Percentiles rank a stretch among this genome's conserved stretches.
Evolutionary conservation across 2,797 vertebrate species (phyloP).

Genomic region (Malurus leucopterus): DNA sequence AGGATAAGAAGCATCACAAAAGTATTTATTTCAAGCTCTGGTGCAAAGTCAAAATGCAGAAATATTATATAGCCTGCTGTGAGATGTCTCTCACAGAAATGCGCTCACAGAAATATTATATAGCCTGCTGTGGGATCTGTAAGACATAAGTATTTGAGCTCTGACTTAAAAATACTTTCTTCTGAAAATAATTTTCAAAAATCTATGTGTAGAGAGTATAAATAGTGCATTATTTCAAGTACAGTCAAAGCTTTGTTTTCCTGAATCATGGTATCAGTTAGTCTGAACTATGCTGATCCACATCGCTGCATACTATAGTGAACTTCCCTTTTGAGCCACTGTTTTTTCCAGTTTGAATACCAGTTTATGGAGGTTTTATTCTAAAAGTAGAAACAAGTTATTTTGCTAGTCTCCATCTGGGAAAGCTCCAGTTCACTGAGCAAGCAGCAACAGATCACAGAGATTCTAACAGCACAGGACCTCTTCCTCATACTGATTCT

Average conservation of each 20-base stretch:
- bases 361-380: constrained; percentile 2
- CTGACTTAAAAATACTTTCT: constrained; percentile 1
- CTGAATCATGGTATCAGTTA: background rate
- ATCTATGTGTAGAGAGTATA: background rate
- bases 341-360: constrained; percentile 16
- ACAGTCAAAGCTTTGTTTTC: constrained; percentile 30
- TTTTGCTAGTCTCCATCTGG: background rate
- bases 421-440: background rate
- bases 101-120: background rate
- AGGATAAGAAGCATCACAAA: background rate
- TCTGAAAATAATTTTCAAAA: background rate
- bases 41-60: background rate
- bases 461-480: background rate
- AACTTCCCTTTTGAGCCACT: background rate
- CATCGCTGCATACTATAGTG: constrained; percentile 1
- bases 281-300: constrained; percentile 3
- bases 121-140: background rate
- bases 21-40: background rate
- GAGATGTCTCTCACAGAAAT: background rate
- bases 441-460: background rate
- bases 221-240: constrained; percentile 7
- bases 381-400: constrained; percentile 25
- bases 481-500: background rate
- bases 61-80: background rate
- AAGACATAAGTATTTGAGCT: background rate